phyloP scores from a whole-genome alignment of 2,113 vertebrate genomes.

The Heptranchias perlo region DNA sequence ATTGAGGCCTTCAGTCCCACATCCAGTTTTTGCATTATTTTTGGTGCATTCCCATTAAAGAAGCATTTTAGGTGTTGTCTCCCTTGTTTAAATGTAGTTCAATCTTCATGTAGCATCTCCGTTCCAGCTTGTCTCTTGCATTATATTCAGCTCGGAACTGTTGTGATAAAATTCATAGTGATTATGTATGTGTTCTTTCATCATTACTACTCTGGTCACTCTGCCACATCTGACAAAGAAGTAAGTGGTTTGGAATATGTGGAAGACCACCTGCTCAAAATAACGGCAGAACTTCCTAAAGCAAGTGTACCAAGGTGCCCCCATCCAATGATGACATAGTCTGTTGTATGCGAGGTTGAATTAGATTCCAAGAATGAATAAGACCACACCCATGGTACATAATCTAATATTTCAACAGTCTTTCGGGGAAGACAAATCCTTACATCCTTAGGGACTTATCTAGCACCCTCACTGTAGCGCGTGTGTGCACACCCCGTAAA shows the following conservation, averaged over 20 bases:
- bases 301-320: neutral
- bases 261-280: neutral
- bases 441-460: neutral
- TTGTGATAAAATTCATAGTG: neutral
- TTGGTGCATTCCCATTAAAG: neutral
- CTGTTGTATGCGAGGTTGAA: neutral
- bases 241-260: neutral
- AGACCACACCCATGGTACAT: too few relatives aligned
- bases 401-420: neutral
- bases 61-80: neutral
- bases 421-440: neutral
- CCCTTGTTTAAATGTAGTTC: neutral
- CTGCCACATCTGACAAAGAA: neutral
- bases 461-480: neutral
- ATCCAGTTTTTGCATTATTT: neutral
- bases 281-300: neutral
- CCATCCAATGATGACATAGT: neutral
- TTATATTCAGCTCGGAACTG: neutral
- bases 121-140: neutral
- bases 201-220: neutral
- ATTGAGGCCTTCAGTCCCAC: neutral
- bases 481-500: neutral
- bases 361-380: neutral
- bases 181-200: neutral
- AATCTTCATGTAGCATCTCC: neutral